phyloP scores from a whole-genome alignment of 2,888 invertebrate genomes.

The Hanleya hanleyi region DNA sequence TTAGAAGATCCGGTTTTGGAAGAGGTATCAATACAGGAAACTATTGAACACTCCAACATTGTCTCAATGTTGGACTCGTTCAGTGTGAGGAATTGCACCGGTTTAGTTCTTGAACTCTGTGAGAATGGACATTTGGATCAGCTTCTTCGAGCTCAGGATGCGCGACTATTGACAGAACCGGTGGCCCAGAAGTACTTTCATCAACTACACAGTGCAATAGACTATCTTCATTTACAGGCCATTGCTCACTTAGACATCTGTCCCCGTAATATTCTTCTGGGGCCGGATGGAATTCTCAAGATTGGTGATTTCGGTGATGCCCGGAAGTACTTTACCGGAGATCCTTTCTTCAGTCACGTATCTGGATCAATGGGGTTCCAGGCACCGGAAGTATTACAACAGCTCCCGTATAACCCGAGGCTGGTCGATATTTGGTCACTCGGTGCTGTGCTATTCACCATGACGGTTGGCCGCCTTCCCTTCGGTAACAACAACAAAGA shows the following conservation, averaged over 20 bases:
- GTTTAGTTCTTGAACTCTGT: constrained; percentile 64
- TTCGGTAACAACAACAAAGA: constrained; percentile 50
- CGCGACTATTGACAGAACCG: constrained; percentile 57
- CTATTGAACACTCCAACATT: constrained; percentile 58
- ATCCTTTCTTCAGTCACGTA: constrained; percentile 51
- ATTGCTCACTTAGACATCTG: constrained; percentile 64
- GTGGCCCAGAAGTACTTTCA: constrained; percentile 59
- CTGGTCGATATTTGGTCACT: constrained; percentile 61
- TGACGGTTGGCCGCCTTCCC: constrained; percentile 60
- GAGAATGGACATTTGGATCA: constrained; percentile 62
- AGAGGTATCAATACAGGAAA: constrained; percentile 56
- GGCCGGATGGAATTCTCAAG: constrained; percentile 55
- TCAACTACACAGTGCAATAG: constrained; percentile 56
- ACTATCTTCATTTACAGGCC: constrained; percentile 54
- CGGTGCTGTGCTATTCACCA: constrained; percentile 59
- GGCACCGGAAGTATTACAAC: constrained; percentile 62
- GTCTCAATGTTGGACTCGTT: constrained; percentile 54
- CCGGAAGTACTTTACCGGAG: constrained; percentile 43
- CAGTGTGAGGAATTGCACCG: constrained; percentile 50
- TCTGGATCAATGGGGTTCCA: constrained; percentile 47
- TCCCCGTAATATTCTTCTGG: constrained; percentile 61
- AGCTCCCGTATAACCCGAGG: constrained; percentile 56
- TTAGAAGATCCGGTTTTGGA: constrained; percentile 41
- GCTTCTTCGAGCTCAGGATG: constrained; percentile 53
- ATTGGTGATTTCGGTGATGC: constrained; percentile 64